phyloP scores from a whole-genome alignment of 64 coral and sea anemone species.

The Montipora foliosa region DNA sequence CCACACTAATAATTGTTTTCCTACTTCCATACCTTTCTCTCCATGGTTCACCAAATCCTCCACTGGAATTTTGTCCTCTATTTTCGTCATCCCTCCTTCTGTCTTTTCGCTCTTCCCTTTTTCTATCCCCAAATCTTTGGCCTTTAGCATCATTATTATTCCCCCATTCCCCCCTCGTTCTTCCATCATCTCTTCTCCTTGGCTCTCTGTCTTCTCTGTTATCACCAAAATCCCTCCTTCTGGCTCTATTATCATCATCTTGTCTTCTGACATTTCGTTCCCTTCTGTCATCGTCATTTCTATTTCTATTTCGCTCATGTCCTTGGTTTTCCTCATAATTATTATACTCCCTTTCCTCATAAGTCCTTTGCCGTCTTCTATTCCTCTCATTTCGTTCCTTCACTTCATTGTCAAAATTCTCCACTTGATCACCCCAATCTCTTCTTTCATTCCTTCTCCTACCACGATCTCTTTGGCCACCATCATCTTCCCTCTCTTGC shows the following conservation, averaged over 20 bases:
- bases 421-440: conserved; percentile 54
- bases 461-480: background rate
- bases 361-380: conserved; percentile 9
- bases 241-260: background rate
- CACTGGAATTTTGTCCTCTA: background rate
- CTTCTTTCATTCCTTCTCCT: conserved; percentile 40
- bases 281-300: conserved; percentile 1
- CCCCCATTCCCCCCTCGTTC: background rate
- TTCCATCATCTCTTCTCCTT: conserved; percentile 1
- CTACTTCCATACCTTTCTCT: conserved; percentile 36
- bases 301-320: background rate
- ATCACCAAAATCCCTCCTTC: conserved; percentile 15
- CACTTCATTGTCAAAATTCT: conserved; percentile 10
- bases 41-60: conserved; percentile 15
- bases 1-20: no score
- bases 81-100: conserved; percentile 1
- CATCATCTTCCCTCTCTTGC: conserved; percentile 10
- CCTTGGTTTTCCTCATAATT: background rate
- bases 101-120: background rate
- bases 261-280: background rate
- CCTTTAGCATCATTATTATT: background rate
- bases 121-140: background rate
- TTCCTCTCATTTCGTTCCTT: conserved; percentile 44
- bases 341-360: conserved; percentile 22
- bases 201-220: conserved; percentile 2